Base-by-base conservation (phyloP, 1,140 invertebrate genomes). In the Tyrophagus putrescentiae region DNA sequence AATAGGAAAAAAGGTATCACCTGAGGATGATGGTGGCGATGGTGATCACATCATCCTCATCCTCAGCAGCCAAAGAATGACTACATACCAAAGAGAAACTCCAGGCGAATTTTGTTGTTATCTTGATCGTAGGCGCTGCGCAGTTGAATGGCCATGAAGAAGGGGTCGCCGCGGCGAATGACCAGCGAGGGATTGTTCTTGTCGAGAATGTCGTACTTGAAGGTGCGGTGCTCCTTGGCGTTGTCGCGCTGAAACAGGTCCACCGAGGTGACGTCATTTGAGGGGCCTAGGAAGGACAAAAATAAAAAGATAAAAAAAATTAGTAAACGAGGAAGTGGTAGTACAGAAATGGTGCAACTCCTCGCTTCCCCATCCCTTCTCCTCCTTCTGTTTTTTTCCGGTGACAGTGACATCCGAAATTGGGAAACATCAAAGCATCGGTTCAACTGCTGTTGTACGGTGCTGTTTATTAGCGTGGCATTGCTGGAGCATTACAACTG, bases 171-270 rank as follows among this genome's bases (percentile, higher is more conserved):
- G n/a, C 82, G 71, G 18, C 82, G 70, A 3, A 84, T 70, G 33
- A 84, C 73, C 5, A 73, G 70, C 3, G 56, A 23, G 48, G 63
- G 60, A 36, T 54, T 60, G 7, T 5, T n/a, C 0, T 57, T 41
- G 4, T 78, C 75, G 6, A 81, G 70, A 11, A 77, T 68, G 66
- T 84, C 81, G 64, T 76, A 84, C 60, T 76, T 75, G 33, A 76
- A 72, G 4, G 82, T 82, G 65, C 80, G 78, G 68, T 84, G 83
- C 1, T 67, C 65, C 31, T 73, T 70, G 0, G 78, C 75, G 67
- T 84, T 84, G 64, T 80, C 78, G 52, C 69, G 66, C 0, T 77
- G 75, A 64, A 81, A 80, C 57, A 82, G 75, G 61, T 82, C 77
- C 0, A 81, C 72, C 1, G 74, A 68, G 42, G 79, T 75, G 4